Base-by-base conservation (phyloP, 2,888 invertebrate species). In the Pyrochroa serraticornis region DNA sequence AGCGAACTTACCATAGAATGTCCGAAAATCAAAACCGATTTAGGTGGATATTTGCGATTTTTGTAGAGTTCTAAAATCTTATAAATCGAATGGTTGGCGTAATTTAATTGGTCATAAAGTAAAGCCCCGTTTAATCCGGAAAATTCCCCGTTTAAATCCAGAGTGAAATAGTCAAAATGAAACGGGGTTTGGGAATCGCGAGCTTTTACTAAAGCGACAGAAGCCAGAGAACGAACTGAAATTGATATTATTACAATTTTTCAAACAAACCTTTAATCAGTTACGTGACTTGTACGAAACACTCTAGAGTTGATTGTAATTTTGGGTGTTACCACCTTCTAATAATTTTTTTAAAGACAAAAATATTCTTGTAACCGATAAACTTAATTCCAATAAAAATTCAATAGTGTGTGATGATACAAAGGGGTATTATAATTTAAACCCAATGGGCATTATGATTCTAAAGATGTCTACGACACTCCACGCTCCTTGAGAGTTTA, bases 111-210 rank as follows among this genome's bases (percentile, higher is more conserved):
- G 45, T 87, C 86, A 62, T 86, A 80, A 9, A 97, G 80, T 39
- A 92, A 85, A 52, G 91, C 91, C 49, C 97, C 97, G 80, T 90
- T 93, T 22, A 97, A 70, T 0, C 89, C 97, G 34, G 93, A 93
- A 49, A 92, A 83, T 76, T 97, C 96, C 79, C 94, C 93, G 79
- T 94, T 91, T 65, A 92, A 90, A 78, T 95, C 93, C 34, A 96
- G 87, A 34, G 95, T 85, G 77, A 95, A 99, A 77, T 90, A 97
- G 77, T 98, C 93, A 80, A 98, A 93, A 77, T 94, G 92, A 71
- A 87, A 89, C 7, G 85, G 83, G 56, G 85, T 82, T 46, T 84
- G 81, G 37, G 85, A 84, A 50, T 89, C 86, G 36, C 92, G 77
- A 6, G 91, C 87, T 81, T 94, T 97, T 59, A 93, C 84, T 48